These are phyloP conservation scores for Morpho deidamia DNA, from an alignment of 2,888 invertebrate genomes.

Conservation along the genomic window DNA sequence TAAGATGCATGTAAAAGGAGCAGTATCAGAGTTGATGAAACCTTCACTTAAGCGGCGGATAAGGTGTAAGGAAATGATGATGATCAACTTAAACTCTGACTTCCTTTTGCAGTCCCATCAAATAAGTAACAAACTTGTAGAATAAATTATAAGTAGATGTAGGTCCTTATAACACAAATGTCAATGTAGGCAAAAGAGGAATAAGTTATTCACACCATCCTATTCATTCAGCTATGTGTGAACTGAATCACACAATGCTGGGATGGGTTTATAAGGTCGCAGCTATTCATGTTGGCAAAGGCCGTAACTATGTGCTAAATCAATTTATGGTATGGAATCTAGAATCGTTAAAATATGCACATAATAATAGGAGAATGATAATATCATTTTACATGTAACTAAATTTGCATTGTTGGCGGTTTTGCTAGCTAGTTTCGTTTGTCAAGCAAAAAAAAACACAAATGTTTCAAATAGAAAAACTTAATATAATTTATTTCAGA, in stretches of 20 bases:
- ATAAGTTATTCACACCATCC: constrained; percentile 43
- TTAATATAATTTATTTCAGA: no score
- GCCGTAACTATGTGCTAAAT: constrained; percentile 38
- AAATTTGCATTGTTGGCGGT: no score
- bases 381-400: no score
- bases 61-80: no score
- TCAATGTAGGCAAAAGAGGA: constrained; percentile 2
- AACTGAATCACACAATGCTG: constrained; percentile 48
- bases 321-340: constrained; percentile 32
- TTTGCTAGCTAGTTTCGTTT: no score
- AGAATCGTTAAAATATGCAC: constrained; percentile 19
- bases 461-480: no score
- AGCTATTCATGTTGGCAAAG: constrained; percentile 55
- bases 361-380: not conserved
- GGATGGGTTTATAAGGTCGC: constrained; percentile 67
- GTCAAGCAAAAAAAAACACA: no score
- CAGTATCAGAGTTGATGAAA: no score
- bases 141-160: not conserved
- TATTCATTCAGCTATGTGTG: constrained; percentile 54
- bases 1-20: no score
- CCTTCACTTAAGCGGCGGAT: no score
- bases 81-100: no score
- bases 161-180: constrained; percentile 2
- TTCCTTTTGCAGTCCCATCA: no score
- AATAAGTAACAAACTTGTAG: not conserved